Evolutionary conservation across 2,113 vertebrate species (phyloP).

Genomic region (Colinus virginianus): DNA sequence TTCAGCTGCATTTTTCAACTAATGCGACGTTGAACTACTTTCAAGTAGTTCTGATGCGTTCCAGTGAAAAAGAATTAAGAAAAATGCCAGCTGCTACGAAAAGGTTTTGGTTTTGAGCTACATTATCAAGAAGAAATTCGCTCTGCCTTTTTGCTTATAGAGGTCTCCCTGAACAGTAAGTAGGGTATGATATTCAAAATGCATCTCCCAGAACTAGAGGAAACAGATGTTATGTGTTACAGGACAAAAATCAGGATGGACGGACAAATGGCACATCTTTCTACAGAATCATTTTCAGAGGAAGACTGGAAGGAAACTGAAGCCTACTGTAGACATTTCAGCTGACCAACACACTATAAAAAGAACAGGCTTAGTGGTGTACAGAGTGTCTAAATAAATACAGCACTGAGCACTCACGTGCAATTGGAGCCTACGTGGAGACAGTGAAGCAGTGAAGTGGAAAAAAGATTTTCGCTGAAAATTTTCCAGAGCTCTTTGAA

Average conservation of each 20-base stretch:
- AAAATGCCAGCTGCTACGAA: not conserved
- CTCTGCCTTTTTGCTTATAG: not conserved
- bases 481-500: not conserved
- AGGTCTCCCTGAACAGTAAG: not conserved
- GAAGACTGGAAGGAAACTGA: not conserved
- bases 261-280: not conserved
- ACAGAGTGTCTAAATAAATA: not conserved
- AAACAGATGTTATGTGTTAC: not conserved
- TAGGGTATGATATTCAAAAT: not conserved
- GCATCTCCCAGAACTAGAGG: not conserved
- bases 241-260: not conserved
- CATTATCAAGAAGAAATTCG: not conserved
- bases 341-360: not conserved
- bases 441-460: not conserved
- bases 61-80: not conserved
- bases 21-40: not conserved
- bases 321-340: not conserved
- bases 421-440: not conserved
- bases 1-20: not conserved
- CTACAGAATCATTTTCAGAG: not conserved
- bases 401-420: not conserved
- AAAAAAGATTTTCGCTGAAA: not conserved
- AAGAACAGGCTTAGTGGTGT: not conserved
- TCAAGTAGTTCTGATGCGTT: constrained; percentile 4
- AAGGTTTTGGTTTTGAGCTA: not conserved